A percentile compares a stretch with the other conserved stretches of the same genome.
phyloP scores from a whole-genome alignment of 23 tunicate genomes.

The Botrylloides violaceus region DNA sequence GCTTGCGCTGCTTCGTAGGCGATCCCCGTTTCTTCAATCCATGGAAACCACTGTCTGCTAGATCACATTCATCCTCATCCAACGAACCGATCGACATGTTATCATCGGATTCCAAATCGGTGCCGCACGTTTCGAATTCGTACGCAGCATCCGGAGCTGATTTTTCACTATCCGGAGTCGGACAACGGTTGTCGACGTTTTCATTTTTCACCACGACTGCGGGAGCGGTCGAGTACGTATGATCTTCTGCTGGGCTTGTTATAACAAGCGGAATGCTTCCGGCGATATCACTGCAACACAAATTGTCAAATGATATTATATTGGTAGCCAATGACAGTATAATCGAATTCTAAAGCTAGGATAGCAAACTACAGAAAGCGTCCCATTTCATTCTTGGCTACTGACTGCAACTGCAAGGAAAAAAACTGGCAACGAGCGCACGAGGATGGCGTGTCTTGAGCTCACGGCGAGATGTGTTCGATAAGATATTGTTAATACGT shows the following conservation, averaged over 20 bases:
- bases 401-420: too few species aligned
- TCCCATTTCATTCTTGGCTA: too few species aligned
- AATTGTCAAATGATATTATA: not conserved
- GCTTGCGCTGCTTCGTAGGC: not conserved
- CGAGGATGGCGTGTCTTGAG: too few species aligned
- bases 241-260: slow-evolving; percentile 52
- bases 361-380: too few species aligned
- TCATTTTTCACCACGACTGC: not conserved
- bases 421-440: too few species aligned
- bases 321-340: not conserved
- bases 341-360: not conserved
- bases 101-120: slow-evolving; percentile 9
- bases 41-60: slow-evolving; percentile 65
- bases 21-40: not conserved
- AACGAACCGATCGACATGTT: not conserved
- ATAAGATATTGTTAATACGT: too few species aligned
- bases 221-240: slow-evolving; percentile 39
- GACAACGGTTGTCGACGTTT: slow-evolving; percentile 22
- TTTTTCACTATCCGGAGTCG: slow-evolving; percentile 78
- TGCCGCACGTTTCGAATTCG: slow-evolving; percentile 76
- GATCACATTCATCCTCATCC: slow-evolving; percentile 5
- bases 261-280: slow-evolving; percentile 42
- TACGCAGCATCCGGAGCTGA: slow-evolving; percentile 96
- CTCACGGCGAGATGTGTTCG: too few species aligned
- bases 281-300: not conserved